Percentiles rank a stretch among this genome's conserved stretches.
Evolutionary conservation across 2,888 invertebrate species (phyloP).

Genomic region (Ormyrus labotus): DNA sequence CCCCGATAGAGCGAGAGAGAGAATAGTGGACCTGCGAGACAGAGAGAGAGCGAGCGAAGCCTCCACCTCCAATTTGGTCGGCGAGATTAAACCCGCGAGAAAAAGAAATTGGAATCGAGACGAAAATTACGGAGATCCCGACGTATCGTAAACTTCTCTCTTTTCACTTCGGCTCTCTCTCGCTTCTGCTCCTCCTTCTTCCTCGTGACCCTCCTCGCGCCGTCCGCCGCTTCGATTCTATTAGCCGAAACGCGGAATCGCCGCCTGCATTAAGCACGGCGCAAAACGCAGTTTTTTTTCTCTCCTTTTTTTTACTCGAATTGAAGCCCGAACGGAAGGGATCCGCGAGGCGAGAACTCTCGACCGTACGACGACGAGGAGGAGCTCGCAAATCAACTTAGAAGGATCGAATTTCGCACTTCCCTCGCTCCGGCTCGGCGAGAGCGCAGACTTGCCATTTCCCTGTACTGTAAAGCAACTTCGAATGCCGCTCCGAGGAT

Average conservation of each 20-base stretch:
- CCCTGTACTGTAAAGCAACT: conserved; percentile 7
- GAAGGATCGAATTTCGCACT: conserved; percentile 25
- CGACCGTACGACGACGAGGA: not conserved
- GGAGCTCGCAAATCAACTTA: conserved; percentile 17
- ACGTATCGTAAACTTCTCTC: conserved; percentile 54
- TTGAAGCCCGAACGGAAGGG: too few species aligned
- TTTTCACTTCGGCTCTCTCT: conserved; percentile 30
- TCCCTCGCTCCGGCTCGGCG: not conserved
- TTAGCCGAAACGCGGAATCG: not conserved
- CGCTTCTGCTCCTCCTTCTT: conserved; percentile 15
- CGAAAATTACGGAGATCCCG: conserved; percentile 65
- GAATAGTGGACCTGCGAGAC: not conserved
- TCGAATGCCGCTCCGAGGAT: conserved; percentile 10
- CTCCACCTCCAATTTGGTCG: conserved; percentile 64
- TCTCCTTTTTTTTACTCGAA: not conserved
- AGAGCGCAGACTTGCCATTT: conserved; percentile 21
- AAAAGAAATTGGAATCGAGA: conserved; percentile 69
- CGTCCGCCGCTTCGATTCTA: conserved; percentile 4
- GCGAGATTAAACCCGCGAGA: conserved; percentile 66
- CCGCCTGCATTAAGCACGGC: too few species aligned
- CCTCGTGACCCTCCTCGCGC: conserved; percentile 13
- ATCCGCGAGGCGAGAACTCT: not conserved
- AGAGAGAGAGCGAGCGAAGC: conserved; percentile 35
- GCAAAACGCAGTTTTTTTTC: not conserved
- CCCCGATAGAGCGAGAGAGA: conserved; percentile 15